Conservation (phyloP, 2,113 vertebrate species). For the Microtus montanus region DNA sequence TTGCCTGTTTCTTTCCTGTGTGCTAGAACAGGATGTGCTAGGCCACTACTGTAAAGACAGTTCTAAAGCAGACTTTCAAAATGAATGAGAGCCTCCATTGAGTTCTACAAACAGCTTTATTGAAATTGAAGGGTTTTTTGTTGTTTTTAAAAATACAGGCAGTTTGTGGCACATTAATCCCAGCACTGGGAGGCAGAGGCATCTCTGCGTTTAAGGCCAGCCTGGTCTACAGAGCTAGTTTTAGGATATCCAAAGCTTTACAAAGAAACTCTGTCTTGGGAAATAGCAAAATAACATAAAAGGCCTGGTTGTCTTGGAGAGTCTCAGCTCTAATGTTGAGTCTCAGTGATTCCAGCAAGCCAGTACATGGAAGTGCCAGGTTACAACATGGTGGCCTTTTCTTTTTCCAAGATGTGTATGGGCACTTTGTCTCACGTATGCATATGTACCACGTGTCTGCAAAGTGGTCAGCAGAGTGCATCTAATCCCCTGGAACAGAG, state of each 20-base stretch:
- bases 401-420: background rate
- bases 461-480: background rate
- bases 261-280: background rate
- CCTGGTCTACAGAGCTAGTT: background rate
- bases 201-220: background rate
- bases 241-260: background rate
- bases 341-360: background rate
- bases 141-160: background rate
- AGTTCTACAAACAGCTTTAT: constrained; percentile 4
- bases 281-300: background rate
- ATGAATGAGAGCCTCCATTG: background rate
- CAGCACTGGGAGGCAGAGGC: too few relatives aligned
- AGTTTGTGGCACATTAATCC: background rate
- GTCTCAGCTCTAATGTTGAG: background rate
- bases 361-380: background rate
- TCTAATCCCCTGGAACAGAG: background rate
- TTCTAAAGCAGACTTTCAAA: constrained; percentile 8
- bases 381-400: background rate
- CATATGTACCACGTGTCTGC: background rate
- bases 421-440: too few relatives aligned
- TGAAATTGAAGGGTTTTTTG: background rate
- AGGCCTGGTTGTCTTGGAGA: background rate
- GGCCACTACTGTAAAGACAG: background rate
- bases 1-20: background rate
- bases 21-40: background rate